These are phyloP conservation scores for Parotia lawesii DNA, from an alignment of 2,113 vertebrate genomes.

Conservation along the genomic window DNA sequence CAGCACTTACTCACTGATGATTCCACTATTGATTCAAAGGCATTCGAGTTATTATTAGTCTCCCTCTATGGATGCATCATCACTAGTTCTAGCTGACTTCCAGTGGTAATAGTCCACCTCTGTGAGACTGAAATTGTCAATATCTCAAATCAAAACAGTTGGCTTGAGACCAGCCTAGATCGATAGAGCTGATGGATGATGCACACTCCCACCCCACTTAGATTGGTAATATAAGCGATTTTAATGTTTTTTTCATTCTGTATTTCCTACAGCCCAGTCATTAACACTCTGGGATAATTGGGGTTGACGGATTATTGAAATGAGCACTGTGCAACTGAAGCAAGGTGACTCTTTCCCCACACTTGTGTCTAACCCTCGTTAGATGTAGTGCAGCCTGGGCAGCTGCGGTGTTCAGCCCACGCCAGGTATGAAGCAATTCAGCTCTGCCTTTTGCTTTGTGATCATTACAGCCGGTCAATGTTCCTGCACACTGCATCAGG, in stretches of 20 bases:
- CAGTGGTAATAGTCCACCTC: neutral
- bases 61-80: neutral
- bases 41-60: slow-evolving; percentile 7
- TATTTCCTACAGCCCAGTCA: neutral
- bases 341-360: neutral
- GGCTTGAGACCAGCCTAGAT: neutral
- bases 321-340: neutral
- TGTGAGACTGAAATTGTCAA: neutral
- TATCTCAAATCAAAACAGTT: neutral
- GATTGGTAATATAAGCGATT: neutral
- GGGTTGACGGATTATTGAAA: neutral
- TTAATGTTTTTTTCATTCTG: neutral
- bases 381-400: neutral
- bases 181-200: neutral
- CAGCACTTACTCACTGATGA: neutral
- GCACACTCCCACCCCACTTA: neutral
- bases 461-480: neutral
- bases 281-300: neutral
- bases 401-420: neutral
- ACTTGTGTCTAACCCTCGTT: neutral
- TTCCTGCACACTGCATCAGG: neutral
- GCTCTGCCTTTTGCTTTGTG: neutral
- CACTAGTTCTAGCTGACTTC: neutral
- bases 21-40: neutral
- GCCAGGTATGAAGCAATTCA: neutral